These are phyloP conservation scores for Limnephilus auricula DNA, from an alignment of 2,888 invertebrate genomes.

Conservation along the genomic window DNA sequence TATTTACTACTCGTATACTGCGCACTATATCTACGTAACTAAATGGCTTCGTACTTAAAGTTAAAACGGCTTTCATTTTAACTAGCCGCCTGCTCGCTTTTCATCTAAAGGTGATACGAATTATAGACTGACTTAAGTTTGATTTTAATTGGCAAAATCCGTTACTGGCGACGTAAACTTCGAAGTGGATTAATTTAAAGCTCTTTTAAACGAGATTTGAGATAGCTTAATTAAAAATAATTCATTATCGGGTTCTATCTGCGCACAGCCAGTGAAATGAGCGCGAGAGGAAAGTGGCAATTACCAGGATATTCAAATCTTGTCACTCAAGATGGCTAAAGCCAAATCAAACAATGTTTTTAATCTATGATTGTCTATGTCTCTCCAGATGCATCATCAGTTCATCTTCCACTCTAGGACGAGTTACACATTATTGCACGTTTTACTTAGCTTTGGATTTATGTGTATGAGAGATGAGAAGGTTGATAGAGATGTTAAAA, in stretches of 20 bases:
- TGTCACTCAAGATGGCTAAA: neutral
- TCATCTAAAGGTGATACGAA: neutral
- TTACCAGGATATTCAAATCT: neutral
- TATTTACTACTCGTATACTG: neutral
- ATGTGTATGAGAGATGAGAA: too few species aligned
- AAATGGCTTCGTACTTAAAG: neutral
- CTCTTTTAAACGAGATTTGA: neutral
- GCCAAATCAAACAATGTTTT: neutral
- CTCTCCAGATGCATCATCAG: too few species aligned
- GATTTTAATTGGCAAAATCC: neutral
- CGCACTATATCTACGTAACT: neutral
- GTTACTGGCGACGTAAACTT: neutral
- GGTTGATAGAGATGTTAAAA: too few species aligned
- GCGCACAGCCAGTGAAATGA: neutral
- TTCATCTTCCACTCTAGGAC: too few species aligned
- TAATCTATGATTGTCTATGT: too few species aligned
- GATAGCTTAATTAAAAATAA: neutral
- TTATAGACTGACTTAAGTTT: neutral
- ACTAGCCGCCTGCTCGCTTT: neutral
- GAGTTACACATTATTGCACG: too few species aligned
- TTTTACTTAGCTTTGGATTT: too few species aligned
- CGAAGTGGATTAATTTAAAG: neutral
- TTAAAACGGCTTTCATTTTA: neutral
- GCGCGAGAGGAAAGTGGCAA: neutral
- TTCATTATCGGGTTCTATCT: neutral